These are phyloP conservation scores for Polymixis lichenea DNA, from an alignment of 2,888 invertebrate genomes.

Conservation along the genomic window DNA sequence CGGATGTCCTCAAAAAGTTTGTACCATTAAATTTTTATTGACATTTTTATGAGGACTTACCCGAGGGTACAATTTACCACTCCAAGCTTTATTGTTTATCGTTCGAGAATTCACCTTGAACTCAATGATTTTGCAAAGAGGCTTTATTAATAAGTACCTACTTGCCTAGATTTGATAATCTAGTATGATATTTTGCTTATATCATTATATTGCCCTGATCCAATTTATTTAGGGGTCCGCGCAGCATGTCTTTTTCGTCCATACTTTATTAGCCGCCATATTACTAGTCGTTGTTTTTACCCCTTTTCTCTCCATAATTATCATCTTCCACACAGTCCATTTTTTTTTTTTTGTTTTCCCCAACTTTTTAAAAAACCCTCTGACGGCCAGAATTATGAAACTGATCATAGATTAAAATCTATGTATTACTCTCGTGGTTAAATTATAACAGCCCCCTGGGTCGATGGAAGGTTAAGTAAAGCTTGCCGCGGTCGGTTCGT, in stretches of 20 bases:
- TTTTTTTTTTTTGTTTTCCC: background rate
- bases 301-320: background rate
- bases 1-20: constrained; percentile 57
- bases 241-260: background rate
- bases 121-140: background rate
- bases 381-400: background rate
- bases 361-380: background rate
- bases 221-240: background rate
- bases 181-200: background rate
- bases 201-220: background rate
- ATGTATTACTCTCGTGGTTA: too few relatives aligned
- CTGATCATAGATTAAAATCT: background rate
- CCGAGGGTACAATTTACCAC: constrained; percentile 39
- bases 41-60: constrained; percentile 49
- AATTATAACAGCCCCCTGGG: background rate
- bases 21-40: constrained; percentile 57
- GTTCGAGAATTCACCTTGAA: constrained; percentile 13
- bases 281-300: too few relatives aligned
- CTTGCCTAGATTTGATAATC: background rate
- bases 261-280: background rate
- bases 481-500: background rate
- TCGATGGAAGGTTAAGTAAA: background rate
- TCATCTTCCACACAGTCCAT: background rate
- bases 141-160: constrained; percentile 1
- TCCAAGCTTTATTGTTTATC: constrained; percentile 36